Base-by-base conservation (phyloP, 2,888 invertebrate genomes). In the Rhodophaea formosa region DNA sequence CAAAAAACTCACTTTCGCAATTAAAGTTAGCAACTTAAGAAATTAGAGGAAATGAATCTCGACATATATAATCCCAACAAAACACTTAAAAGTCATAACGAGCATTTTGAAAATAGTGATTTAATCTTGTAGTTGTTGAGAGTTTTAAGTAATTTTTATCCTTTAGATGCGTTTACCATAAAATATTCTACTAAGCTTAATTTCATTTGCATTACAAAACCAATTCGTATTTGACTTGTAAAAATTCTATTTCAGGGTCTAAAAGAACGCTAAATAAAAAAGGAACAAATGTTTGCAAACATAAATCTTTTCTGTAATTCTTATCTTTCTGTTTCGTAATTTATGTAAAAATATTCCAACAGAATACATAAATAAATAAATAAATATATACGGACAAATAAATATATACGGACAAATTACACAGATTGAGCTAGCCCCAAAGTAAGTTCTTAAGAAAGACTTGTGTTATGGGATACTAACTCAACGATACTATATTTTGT, bases 191-290 rank as follows among this genome's bases (percentile, higher is more conserved):
- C 39, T 39, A 30, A 30, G 47, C 30, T 30, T 29, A 47, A 30
- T 47, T 47, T 47, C 30, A 12, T 47, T 47, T 47, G 47, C 47
- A 30, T 47, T 30, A 12, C 30, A 47, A 14, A 47, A 47, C 23
- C 5, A 14, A 14, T 30, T 30, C 8, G 30, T 14, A 47, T 30
- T 47, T 47, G 47, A 47, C 47, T 47, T 47, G 30, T 23, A 30
- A 47, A 47, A 46, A 46, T 23, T 29, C 46, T 16, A 46, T 46
- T 46, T 46, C 12, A 46, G 10, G 23, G 23, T 6, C 46, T 7
- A 23, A 46, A 46, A n/a, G 23, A 47, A 47, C 29, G 47, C n/a
- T 47, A 47, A 30, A 14, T 30, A 47, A 47, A 47, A 47, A 47
- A 47, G 29, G 47, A 29, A 29, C 29, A 8, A 47, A 29, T 47